phyloP scores from a whole-genome alignment of 1,140 invertebrate genomes.

The Centruroides sculpturatus region DNA sequence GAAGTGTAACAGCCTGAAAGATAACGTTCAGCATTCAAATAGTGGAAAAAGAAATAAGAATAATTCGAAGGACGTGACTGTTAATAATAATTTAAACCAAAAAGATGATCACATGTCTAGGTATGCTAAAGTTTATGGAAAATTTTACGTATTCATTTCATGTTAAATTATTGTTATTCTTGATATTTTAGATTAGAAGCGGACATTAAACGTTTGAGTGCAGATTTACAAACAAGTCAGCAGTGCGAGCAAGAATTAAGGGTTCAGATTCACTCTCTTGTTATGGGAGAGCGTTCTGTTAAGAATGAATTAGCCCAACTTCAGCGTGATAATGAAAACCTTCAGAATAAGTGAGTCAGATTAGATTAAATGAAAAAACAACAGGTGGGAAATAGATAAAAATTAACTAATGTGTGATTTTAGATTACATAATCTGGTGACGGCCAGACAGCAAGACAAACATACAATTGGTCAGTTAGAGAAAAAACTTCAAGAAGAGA shows the following conservation, averaged over 20 bases:
- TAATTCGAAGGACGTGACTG: conserved; percentile 33
- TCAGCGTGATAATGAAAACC: conserved; percentile 63
- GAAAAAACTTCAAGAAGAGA: conserved; percentile 65
- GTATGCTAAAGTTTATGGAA: conserved; percentile 19
- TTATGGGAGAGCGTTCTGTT: conserved; percentile 51
- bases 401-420: conserved; percentile 3
- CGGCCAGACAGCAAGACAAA: conserved; percentile 57
- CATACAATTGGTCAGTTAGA: conserved; percentile 56
- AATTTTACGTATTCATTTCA: too few relatives aligned
- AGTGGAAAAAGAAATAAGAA: not conserved
- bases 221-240: conserved; percentile 48
- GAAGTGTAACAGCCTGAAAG: conserved; percentile 14
- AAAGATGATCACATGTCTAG: conserved; percentile 43
- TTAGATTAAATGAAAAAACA: too few relatives aligned
- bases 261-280: conserved; percentile 52
- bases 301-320: conserved; percentile 58
- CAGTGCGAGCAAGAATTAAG: conserved; percentile 69
- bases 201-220: conserved; percentile 64
- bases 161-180: too few relatives aligned
- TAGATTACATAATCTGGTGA: conserved; percentile 52
- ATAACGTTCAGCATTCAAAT: conserved; percentile 5
- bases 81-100: conserved; percentile 23
- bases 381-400: too few relatives aligned
- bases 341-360: conserved; percentile 51
- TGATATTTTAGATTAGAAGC: conserved; percentile 37